Evolutionary conservation across 2,888 invertebrate genomes (phyloP), one percentile per base, ranked within the genome.

Genomic region (Mimas tiliae): DNA sequence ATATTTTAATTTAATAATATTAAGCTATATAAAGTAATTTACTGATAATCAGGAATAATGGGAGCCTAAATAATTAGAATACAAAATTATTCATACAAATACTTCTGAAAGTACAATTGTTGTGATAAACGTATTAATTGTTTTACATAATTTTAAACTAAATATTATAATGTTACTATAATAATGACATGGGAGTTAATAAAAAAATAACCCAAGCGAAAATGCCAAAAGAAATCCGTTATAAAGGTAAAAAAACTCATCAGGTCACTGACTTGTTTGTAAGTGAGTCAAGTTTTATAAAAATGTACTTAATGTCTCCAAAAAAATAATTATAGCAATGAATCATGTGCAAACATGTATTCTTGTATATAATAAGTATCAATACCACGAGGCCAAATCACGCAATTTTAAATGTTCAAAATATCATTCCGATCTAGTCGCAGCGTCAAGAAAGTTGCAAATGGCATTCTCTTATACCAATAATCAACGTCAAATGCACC

Each of bases 211-310:
- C 11, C 8, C 19, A 50, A 50, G 50, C 8, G 19, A 9, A 48
- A 50, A 19, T 11, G 19, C 50, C 19, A 50, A 50, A 47, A 48
- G 16, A 48, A 50, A 50, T 19, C 50, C 50, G 50, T 50, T 50
- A 50, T 19, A 50, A 50, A 16, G 9, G 9, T 19, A 19, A 48
- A 48, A 50, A 50, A 50, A 19, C 14, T 19, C 50, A 50, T 50
- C 50, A 50, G 19, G 19, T 50, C 50, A 50, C n/a, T 50, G 50
- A 50, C 50, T 50, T 16, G 19, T 19, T 19, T 50, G 19, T 19
- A 50, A 6, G 50, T 50, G 16, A 6, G 6, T 48, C 48, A n/a
- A 16, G 16, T 50, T 19, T 3, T 50, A 50, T 9, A 19, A 50
- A 50, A 50, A 19, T 50, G 50, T 48, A 48, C 19, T 50, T 50